Base-by-base conservation (phyloP, 2,888 invertebrate species). In the Coleophora flavipennella region DNA sequence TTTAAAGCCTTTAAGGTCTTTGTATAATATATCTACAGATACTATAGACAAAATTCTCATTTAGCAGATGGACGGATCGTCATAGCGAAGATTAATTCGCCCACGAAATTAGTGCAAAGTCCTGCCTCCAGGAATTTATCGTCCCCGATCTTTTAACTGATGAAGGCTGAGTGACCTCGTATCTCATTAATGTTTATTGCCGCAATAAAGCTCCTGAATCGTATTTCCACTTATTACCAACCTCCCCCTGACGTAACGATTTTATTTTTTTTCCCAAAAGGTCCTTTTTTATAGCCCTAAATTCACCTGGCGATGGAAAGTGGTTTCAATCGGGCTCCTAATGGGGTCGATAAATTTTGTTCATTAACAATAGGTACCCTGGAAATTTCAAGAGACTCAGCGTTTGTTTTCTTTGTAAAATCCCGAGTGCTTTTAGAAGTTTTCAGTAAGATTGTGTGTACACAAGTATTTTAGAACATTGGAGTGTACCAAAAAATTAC, bases 101-200 rank as follows among this genome's bases (percentile, higher is more conserved):
- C 59, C 64, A 57, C 62, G 59, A 68, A 67, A 67, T 66, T 59
- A 60, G 53, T 57, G 45, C 41, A 46, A 48, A 53, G 42, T 56
- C 45, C 43, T 43, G 37, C 41, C 45, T 36, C 43, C 44, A 31
- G 52, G 50, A 52, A 61, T 59, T 61, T 57, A 62, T 53, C 51
- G 50, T 45, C 41, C 45, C 46, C 49, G 45, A 53, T 49, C 52
- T 53, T 55, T 56, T 53, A 57, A 54, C 57, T 54, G 57, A 53
- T 57, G 58, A 53, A 55, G 46, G 50, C 55, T 48, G 46, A 35
- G 40, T 33, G 38, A 44, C 38, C 49, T 46, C 46, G 44, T 53
- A 48, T 55, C 44, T 51, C 52, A 57, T 62, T 59, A 57, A 51
- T 44, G 54, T 55, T 56, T 57, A 56, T 52, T 42, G 48, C 49